These are phyloP conservation scores for Ameiurus melas DNA, from an alignment of 2,113 vertebrate species.

Conservation along the genomic window DNA sequence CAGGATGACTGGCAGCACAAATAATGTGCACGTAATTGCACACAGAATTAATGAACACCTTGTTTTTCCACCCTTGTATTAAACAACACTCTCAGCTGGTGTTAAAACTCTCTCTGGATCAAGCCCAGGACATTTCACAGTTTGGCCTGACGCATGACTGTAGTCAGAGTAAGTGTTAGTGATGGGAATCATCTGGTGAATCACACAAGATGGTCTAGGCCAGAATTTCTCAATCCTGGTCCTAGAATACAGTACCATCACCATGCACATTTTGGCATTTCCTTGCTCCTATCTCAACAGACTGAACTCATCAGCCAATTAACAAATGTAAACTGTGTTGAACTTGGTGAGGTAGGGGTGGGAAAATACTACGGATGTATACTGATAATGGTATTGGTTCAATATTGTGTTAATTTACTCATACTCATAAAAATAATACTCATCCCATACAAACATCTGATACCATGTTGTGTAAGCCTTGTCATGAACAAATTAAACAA, in stretches of 20 bases:
- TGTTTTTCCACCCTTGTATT: constrained; percentile 14
- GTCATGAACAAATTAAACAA: background rate
- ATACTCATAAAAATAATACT: background rate
- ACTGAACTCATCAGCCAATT: background rate
- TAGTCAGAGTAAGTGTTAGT: constrained; percentile 56
- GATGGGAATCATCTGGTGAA: constrained; percentile 63
- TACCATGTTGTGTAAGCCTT: background rate
- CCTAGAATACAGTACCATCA: background rate
- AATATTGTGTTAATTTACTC: background rate
- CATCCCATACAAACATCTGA: background rate
- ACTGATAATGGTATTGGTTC: background rate
- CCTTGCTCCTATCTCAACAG: background rate
- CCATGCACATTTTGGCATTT: background rate
- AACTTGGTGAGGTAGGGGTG: background rate
- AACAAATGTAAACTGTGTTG: background rate
- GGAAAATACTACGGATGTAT: background rate
- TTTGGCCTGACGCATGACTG: constrained; percentile 61
- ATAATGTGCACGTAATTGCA: constrained; percentile 31
- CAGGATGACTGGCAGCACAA: constrained; percentile 17
- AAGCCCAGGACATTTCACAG: constrained; percentile 46
- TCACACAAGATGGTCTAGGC: constrained; percentile 55
- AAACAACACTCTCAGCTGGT: constrained; percentile 36
- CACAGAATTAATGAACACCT: background rate
- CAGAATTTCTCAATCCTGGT: constrained; percentile 7
- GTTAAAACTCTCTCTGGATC: constrained; percentile 22